phyloP scores from a whole-genome alignment of 2,113 vertebrate species.

The Epinephelus moara region DNA sequence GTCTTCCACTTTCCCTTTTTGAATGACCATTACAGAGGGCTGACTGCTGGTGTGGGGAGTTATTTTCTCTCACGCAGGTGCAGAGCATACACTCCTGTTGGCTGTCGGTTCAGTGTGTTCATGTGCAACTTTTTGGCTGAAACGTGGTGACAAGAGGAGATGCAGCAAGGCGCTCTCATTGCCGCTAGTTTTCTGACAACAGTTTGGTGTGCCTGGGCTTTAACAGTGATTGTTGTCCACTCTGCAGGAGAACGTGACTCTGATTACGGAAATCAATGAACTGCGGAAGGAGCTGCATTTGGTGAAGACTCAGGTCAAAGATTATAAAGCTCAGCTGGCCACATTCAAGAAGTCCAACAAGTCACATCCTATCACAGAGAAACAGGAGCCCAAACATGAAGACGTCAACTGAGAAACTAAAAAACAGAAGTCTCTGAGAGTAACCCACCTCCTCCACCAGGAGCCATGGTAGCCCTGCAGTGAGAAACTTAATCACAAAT shows the following conservation, averaged over 20 bases:
- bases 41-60: no score
- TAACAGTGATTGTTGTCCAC: not conserved
- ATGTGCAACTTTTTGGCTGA: no score
- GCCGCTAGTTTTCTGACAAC: no score
- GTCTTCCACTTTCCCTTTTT: no score
- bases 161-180: no score
- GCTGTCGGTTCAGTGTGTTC: no score
- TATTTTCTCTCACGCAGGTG: no score
- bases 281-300: slow-evolving; percentile 71
- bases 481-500: no score
- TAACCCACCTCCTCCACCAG: not conserved
- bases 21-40: no score
- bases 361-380: slow-evolving; percentile 2
- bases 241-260: slow-evolving; percentile 78
- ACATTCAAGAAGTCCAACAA: slow-evolving; percentile 68
- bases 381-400: not conserved
- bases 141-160: no score
- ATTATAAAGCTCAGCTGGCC: slow-evolving; percentile 45
- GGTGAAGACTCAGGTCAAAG: slow-evolving; percentile 56
- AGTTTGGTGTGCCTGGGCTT: no score
- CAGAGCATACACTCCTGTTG: no score
- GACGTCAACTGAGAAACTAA: not conserved
- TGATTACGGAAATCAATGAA: slow-evolving; percentile 81
- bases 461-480: not conserved
- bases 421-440: not conserved